A percentile compares a stretch with the other conserved stretches of the same genome.
Evolutionary conservation across 2,888 invertebrate species (phyloP).

Genomic region (Caenorhabditis sulstoni): DNA sequence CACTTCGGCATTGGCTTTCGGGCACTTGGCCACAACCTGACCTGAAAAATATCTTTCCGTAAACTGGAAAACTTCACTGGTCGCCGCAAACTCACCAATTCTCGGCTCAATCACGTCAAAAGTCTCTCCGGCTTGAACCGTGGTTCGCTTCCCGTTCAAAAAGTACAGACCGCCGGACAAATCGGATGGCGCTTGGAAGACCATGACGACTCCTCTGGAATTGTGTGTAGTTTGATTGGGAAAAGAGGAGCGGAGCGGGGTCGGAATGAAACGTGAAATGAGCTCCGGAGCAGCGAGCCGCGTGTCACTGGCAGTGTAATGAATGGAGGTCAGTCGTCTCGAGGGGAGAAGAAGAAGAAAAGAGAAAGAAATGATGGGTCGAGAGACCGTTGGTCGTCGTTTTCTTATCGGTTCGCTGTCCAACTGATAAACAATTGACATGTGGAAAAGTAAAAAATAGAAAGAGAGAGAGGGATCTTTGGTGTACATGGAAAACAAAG

Average conservation of each 20-base stretch:
- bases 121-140: slow-evolving; percentile 33
- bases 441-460: too few relatives aligned
- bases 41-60: slow-evolving; percentile 59
- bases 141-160: slow-evolving; percentile 63
- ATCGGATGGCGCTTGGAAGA: slow-evolving; percentile 61
- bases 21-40: slow-evolving; percentile 61
- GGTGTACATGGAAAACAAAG: too few relatives aligned
- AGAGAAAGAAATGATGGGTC: too few relatives aligned
- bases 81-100: slow-evolving; percentile 72
- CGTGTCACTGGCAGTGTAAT: not conserved
- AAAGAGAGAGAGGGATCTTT: too few relatives aligned
- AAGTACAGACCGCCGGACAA: slow-evolving; percentile 70
- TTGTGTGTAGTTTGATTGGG: not conserved
- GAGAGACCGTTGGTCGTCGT: too few relatives aligned
- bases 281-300: not conserved
- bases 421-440: too few relatives aligned
- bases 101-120: slow-evolving; percentile 76
- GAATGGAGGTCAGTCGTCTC: not conserved
- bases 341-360: too few relatives aligned
- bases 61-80: not conserved
- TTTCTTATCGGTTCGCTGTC: too few relatives aligned
- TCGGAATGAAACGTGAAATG: not conserved
- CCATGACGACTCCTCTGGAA: slow-evolving; percentile 24
- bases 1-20: slow-evolving; percentile 44
- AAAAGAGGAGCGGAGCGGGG: not conserved